Evolutionary conservation across 2,113 vertebrate species (phyloP), one percentile per base, ranked within the genome.

Genomic region (Collichthys lucidus): DNA sequence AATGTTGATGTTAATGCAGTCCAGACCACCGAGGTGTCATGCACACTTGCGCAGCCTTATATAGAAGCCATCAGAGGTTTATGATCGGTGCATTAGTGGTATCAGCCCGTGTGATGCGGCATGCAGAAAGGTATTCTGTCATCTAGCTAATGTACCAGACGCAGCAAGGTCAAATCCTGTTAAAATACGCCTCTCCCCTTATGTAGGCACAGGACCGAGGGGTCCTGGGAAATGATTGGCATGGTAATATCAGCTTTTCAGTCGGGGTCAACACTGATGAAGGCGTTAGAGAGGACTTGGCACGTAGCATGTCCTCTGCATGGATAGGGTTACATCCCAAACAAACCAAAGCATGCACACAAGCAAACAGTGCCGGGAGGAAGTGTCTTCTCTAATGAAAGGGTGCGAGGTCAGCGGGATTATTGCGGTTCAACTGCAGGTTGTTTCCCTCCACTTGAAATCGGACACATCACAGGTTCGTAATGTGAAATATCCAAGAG

Each of bases 1-100:
- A 55, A 89, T 94, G 94, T 93, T 95, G 90, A 93, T 85, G 88
- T 85, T 87, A 88, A 86, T 81, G 87, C 88, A 85, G 77, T 91
- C 83, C 83, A 91, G 90, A 86, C 86, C 81, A 80, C 87, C 74
- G 20, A 85, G 83, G 88, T 92, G 91, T 92, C 87, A 64, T 17
- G 46, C 64, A 47, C 77, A 46, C 73, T 81, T 29, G 64, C 31
- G 64, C 68, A 49, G 69, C 93, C 94, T 93, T 92, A 94, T 93
- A 93, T 93, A 94, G 94, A 92, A 88, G 81, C 68, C 75, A 80
- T 61, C 59, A 64, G 69, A 4, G 64, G 84, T 83, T 82, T 83
- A 76, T 85, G 85, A 92, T 89, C 65, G 1, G 68, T 74, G 85
- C 84, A 79, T 91, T 88, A 66, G 81, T 42, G 52, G 26, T 65